Evolutionary conservation across 2,113 vertebrate species (phyloP), one percentile per base, ranked within the genome.

Genomic region (Micronycteris hirsuta): DNA sequence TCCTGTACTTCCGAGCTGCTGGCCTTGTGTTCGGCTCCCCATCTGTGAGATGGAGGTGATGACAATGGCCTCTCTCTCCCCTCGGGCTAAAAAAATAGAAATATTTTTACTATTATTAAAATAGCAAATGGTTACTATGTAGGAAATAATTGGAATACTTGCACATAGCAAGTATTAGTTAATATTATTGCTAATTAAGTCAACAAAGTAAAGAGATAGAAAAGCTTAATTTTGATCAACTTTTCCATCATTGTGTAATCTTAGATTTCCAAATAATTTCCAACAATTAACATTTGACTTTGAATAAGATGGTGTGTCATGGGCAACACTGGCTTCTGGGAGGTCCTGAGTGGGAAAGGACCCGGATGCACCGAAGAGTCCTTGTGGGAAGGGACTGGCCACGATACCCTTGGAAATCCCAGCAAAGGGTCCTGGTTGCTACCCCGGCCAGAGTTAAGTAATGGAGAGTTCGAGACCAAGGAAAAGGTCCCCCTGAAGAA

Each of bases 201-300:
- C 89, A 63, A 22, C 10, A 31, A 74, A 11, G 43, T 7, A 31
- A 74, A 11, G 43, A 76, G 15, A 47, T 31, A 41, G 47, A 31
- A 45, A 38, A 52, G 41, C 31, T 63, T 47, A 13, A 28, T 26
- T 81, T 71, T 43, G 4, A 77, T 82, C 22, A 67, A 56, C 10
- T 65, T 94, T 92, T 83, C 76, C 85, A 87, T 71, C 85, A 12
- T 52, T 80, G 93, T 90, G 71, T 81, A 94, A 94, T 85, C 70
- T 77, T 45, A 45, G 47, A 22, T 63, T 78, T 78, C 74, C 17
- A 78, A 74, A 74, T 16, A 19, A 38, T 61, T 78, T 77, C 86
- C 56, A 19, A 68, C 87, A 80, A 28, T 33, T 19, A 54, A 33
- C 54, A 10, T 61, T n/a, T 80, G 41, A 28, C 54, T 45, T 73